A percentile compares a stretch with the other conserved stretches of the same genome.
Evolutionary conservation across 2,113 vertebrate species (phyloP).

Genomic region (Mastomys natalensis): DNA sequence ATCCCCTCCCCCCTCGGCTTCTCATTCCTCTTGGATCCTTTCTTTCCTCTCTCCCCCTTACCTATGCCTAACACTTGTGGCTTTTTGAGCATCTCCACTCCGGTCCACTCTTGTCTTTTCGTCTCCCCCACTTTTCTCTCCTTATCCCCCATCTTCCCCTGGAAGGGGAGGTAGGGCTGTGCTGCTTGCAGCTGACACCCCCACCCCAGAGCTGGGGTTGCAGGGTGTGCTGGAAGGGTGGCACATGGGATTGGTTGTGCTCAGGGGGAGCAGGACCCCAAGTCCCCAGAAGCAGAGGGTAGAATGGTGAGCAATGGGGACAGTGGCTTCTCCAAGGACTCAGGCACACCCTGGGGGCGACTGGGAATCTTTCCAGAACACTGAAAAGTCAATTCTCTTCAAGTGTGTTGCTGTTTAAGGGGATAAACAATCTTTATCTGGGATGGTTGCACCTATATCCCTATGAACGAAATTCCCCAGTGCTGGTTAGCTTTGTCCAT

Average conservation of each 20-base stretch:
- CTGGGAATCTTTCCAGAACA: neutral
- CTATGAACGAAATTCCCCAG: neutral
- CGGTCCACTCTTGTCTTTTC: fast-evolving
- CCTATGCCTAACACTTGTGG: neutral
- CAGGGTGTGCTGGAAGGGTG: too few relatives aligned
- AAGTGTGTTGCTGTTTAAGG: neutral
- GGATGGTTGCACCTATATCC: too few relatives aligned
- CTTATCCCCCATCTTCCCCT: neutral
- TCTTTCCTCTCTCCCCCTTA: neutral
- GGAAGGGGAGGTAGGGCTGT: too few relatives aligned
- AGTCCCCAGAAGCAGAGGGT: neutral
- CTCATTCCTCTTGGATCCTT: neutral
- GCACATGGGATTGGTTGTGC: neutral
- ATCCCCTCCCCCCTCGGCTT: fast-evolving
- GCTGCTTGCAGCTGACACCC: neutral
- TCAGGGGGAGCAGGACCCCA: neutral
- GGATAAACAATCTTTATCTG: neutral
- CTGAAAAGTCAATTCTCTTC: neutral
- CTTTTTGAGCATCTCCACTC: neutral
- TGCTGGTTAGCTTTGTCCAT: neutral
- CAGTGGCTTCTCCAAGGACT: neutral
- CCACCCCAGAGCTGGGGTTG: neutral
- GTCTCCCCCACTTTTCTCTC: fast-evolving
- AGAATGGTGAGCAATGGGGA: neutral
- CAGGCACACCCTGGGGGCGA: fast-evolving